These are phyloP conservation scores for Drosophila emarginata DNA, from an alignment of 2,888 invertebrate genomes.

Conservation along the genomic window DNA sequence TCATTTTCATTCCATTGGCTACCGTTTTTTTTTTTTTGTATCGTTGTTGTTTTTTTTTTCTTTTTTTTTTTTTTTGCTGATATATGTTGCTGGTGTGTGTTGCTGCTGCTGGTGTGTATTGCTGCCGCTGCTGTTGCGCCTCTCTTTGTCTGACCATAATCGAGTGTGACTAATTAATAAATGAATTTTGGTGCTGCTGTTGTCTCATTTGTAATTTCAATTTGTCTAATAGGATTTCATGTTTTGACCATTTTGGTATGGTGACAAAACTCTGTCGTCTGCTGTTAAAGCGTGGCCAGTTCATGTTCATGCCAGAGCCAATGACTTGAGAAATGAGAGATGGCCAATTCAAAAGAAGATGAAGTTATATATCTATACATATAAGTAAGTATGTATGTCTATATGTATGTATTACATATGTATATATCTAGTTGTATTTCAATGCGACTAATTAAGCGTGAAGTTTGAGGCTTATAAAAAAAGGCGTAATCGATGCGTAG, in stretches of 20 bases:
- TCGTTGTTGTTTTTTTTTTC: constrained; percentile 11
- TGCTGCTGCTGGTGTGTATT: no score
- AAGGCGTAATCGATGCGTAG: constrained; percentile 34
- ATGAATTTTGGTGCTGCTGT: constrained; percentile 73
- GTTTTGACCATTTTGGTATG: constrained; percentile 72
- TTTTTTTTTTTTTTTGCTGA: no score
- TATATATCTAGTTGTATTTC: not conserved
- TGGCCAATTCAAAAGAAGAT: not conserved
- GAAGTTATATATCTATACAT: not conserved
- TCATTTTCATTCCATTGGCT: constrained; percentile 36
- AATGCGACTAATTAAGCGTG: constrained; percentile 69
- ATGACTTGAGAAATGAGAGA: not conserved
- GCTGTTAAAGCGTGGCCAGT: constrained; percentile 26
- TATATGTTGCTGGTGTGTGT: no score
- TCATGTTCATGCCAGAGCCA: not conserved
- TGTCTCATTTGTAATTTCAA: constrained; percentile 78
- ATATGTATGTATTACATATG: not conserved
- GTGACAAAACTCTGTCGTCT: constrained; percentile 45
- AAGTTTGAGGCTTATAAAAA: constrained; percentile 57
- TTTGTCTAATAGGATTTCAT: constrained; percentile 78
- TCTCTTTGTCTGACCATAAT: constrained; percentile 68
- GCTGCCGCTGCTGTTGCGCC: constrained; percentile 38
- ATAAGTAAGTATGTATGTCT: no score
- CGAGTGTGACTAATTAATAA: constrained; percentile 77
- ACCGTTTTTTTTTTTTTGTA: constrained; percentile 37